Evolutionary conservation across 1,140 invertebrate genomes (phyloP).

Genomic region (Drosophila lowei): DNA sequence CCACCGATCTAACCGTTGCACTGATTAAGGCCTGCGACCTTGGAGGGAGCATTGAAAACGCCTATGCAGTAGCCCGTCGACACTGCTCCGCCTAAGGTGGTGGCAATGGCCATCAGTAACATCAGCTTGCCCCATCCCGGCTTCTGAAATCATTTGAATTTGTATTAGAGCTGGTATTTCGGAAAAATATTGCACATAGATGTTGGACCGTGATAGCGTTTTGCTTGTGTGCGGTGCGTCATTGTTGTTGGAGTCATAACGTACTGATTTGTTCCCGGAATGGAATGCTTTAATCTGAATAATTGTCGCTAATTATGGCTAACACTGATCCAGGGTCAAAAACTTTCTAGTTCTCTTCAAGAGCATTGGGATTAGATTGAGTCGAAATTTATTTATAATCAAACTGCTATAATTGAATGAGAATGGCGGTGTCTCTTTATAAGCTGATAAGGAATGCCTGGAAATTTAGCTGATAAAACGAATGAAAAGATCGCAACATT

Average conservation of each 20-base stretch:
- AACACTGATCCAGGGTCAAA: conserved; percentile 26
- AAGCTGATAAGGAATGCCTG: conserved; percentile 34
- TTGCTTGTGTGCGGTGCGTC: conserved; percentile 25
- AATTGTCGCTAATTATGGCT: conserved; percentile 39
- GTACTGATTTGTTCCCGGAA: conserved; percentile 19
- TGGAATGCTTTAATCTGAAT: conserved; percentile 16
- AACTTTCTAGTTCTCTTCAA: conserved; percentile 32
- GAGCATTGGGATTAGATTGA: conserved; percentile 9
- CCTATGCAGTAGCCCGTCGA: conserved; percentile 96
- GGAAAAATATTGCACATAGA: conserved; percentile 1
- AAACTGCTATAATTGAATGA: background rate
- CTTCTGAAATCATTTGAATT: conserved; percentile 40
- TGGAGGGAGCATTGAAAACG: conserved; percentile 92
- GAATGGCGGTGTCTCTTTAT: conserved; percentile 30
- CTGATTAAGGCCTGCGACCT: too few species aligned
- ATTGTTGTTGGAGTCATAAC: conserved; percentile 26
- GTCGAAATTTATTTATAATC: conserved; percentile 23
- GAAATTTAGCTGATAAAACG: conserved; percentile 17
- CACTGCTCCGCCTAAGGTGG: conserved; percentile 91
- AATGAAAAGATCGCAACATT: conserved; percentile 11
- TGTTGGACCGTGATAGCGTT: conserved; percentile 3
- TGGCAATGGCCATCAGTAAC: conserved; percentile 78
- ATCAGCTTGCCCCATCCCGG: conserved; percentile 66
- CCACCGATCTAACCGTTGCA: too few species aligned
- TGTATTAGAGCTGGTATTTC: background rate